Evolutionary conservation across 30 jellyfish, hydroid and myxozoan genomes (phyloP), one percentile per base, ranked within the genome.

Genomic region (Rhopilema esculentum): DNA sequence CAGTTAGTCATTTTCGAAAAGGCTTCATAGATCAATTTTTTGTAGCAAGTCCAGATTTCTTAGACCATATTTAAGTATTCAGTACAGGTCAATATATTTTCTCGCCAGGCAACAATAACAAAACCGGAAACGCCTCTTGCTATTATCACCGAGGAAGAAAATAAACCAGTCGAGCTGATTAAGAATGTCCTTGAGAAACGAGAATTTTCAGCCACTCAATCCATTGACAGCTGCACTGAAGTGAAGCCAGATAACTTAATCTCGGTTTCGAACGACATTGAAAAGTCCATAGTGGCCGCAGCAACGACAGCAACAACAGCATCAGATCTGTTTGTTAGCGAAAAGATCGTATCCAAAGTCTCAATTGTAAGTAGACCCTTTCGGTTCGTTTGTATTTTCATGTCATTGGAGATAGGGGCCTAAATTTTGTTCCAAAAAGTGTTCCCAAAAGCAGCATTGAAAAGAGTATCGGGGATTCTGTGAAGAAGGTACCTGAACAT

Each of bases 91-190:
- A n/a, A n/a, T n/a, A n/a, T n/a, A 53, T 1, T 53, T 51, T 29
- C 33, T 30, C 61, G 28, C 0, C 25, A 82, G 91, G 85, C 85
- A 19, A 68, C 91, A 7, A 82, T 49, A 22, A 26, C 85, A 24
- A 82, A 52, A 28, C 91, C 91, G 27, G 84, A 51, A 33, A 82
- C 78, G 27, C 85, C 77, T 12, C 25, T 69, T 40, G 67, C 85
- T 15, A 48, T 82, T 50, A 68, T 68, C 18, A 27, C 91, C 0
- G 91, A 82, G 57, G 84, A 69, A 21, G 91, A 82, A 26, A 82
- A 69, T 31, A 23, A 70, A 49, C 85, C 84, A 40, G 79, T 82
- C 6, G 91, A 82, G 26, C 15, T 82, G 66, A 82, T 82, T 21
- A 82, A 70, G 40, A 82, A 50, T 69, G 85, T 83, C 12, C 20